Conservation (phyloP, 1,140 invertebrate species). For the Paraescarpia echinospica region DNA sequence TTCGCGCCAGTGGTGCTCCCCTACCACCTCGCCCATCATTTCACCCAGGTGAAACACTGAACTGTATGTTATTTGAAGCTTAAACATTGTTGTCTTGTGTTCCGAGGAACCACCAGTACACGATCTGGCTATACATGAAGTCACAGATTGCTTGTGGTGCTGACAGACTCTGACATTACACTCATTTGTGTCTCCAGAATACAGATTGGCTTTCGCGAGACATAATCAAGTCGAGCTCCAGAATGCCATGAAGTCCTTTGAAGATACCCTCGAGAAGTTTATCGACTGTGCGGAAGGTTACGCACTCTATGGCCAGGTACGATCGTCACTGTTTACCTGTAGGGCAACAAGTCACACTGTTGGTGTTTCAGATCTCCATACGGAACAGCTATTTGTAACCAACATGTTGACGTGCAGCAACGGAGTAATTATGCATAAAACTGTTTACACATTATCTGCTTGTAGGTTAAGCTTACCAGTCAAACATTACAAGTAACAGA, state of each 20-base stretch:
- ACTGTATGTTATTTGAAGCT: background rate
- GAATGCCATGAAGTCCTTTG: conserved; percentile 71
- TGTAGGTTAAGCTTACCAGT: too few relatives aligned
- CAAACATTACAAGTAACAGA: too few relatives aligned
- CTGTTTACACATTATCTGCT: too few relatives aligned
- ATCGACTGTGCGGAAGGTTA: conserved; percentile 82
- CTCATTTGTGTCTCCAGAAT: conserved; percentile 48
- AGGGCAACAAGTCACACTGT: conserved; percentile 62
- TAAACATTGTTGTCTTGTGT: background rate
- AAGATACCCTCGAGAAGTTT: conserved; percentile 75
- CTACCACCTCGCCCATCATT: too few relatives aligned
- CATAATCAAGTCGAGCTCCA: conserved; percentile 52
- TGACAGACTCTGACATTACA: too few relatives aligned
- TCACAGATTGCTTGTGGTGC: background rate
- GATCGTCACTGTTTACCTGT: conserved; percentile 59
- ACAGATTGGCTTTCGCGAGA: conserved; percentile 42
- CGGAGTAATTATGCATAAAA: too few relatives aligned
- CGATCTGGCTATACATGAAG: background rate
- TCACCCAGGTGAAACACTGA: too few relatives aligned
- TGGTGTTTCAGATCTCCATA: background rate
- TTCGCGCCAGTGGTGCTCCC: too few relatives aligned
- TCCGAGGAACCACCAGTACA: too few relatives aligned
- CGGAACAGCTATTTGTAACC: background rate
- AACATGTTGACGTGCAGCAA: background rate
- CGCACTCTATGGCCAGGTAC: conserved; percentile 63